A percentile compares a stretch with the other conserved stretches of the same genome.
Evolutionary conservation across 30 jellyfish, hydroid and myxozoan species (phyloP).

Genomic region (Rhopilema esculentum): DNA sequence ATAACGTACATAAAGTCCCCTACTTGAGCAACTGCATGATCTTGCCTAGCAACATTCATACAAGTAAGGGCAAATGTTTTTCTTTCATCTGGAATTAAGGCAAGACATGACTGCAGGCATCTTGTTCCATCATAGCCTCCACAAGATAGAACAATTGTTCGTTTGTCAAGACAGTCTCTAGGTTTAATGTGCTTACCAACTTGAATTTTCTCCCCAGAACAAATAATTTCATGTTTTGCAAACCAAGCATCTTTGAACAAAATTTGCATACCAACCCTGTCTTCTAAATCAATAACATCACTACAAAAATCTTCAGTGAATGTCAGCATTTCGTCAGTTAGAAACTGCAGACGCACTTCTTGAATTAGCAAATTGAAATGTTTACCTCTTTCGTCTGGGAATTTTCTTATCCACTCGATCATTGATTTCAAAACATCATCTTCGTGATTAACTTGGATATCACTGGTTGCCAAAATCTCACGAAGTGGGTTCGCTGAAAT

Average conservation of each 20-base stretch:
- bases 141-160: slow-evolving; percentile 74
- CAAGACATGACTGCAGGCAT: slow-evolving; percentile 85
- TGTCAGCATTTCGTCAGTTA: slow-evolving; percentile 45
- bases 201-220: slow-evolving; percentile 31
- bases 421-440: slow-evolving; percentile 70
- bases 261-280: neutral
- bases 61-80: slow-evolving; percentile 48
- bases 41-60: slow-evolving; percentile 91
- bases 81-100: slow-evolving; percentile 40
- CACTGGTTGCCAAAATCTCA: slow-evolving; percentile 69
- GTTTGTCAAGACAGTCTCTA: slow-evolving; percentile 77
- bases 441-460: slow-evolving; percentile 71
- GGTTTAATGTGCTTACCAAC: slow-evolving; percentile 68
- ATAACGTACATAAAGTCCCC: slow-evolving; percentile 70
- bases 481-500: slow-evolving; percentile 38
- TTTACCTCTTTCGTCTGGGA: slow-evolving; percentile 22
- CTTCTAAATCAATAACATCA: neutral
- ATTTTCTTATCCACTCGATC: slow-evolving; percentile 59
- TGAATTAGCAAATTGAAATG: slow-evolving; percentile 40
- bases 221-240: slow-evolving; percentile 16
- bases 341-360: slow-evolving; percentile 72
- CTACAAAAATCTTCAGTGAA: slow-evolving; percentile 16
- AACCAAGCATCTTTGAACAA: slow-evolving; percentile 17
- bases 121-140: slow-evolving; percentile 97
- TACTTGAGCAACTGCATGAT: slow-evolving; percentile 77